These are phyloP conservation scores for Tricholaema leucomelas DNA, from an alignment of 2,113 vertebrate genomes.

Conservation along the genomic window DNA sequence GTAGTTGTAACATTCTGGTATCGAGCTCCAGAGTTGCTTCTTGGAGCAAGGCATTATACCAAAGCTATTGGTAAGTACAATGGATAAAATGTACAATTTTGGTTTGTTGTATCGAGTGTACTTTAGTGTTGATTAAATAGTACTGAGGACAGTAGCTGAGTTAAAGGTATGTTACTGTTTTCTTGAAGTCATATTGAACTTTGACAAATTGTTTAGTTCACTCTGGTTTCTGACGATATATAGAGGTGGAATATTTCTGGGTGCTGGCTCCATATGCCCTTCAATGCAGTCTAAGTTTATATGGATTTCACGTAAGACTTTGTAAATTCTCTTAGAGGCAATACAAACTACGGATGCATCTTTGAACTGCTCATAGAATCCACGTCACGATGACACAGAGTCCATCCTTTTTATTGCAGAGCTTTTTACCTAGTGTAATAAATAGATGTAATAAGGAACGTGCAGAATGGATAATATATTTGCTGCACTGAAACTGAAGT, in stretches of 20 bases:
- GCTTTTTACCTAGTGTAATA: neutral
- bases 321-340: neutral
- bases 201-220: neutral
- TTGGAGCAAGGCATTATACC: slow-evolving; percentile 99
- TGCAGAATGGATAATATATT: neutral
- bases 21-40: slow-evolving; percentile 96
- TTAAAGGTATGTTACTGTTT: neutral
- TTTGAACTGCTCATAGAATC: neutral
- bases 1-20: slow-evolving; percentile 99
- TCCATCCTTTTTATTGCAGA: neutral
- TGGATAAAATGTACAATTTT: neutral
- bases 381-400: neutral
- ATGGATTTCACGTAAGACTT: neutral
- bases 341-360: neutral
- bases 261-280: neutral
- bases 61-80: slow-evolving; percentile 98
- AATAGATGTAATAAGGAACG: neutral
- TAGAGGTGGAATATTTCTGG: neutral
- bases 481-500: neutral
- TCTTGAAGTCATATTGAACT: neutral
- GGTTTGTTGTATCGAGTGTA: neutral
- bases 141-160: neutral
- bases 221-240: neutral
- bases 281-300: neutral
- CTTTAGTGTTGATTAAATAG: neutral